These are phyloP conservation scores for Agriopis aurantiaria DNA, from an alignment of 2,888 invertebrate species.

Conservation along the genomic window DNA sequence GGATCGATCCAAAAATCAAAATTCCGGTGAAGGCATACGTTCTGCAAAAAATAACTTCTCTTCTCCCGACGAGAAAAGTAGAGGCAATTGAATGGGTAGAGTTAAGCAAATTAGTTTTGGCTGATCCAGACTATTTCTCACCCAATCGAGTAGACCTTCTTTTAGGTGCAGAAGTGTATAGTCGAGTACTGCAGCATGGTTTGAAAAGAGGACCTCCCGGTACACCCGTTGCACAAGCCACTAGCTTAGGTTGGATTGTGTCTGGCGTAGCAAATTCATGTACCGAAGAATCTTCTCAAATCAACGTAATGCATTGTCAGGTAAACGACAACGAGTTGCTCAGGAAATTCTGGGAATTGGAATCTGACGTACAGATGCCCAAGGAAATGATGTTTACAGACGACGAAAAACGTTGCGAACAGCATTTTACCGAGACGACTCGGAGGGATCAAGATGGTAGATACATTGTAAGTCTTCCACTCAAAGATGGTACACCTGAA, in stretches of 20 bases:
- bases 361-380: no score
- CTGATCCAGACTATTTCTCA: neutral
- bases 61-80: neutral
- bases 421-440: no score
- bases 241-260: neutral
- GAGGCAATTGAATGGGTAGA: neutral
- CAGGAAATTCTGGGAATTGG: no score
- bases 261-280: neutral
- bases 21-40: neutral
- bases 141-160: neutral
- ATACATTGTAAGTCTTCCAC: no score
- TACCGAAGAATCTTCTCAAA: neutral
- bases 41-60: neutral
- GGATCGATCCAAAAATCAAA: neutral
- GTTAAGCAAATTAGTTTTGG: neutral
- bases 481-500: no score
- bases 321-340: no score
- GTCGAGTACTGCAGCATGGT: neutral
- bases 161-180: slow-evolving; percentile 2
- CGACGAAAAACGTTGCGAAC: no score
- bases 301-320: neutral
- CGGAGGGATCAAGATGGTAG: no score
- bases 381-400: no score
- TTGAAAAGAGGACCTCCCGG: neutral
- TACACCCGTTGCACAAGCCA: neutral